These are phyloP conservation scores for Pardalotus punctatus DNA, from an alignment of 2,113 vertebrate genomes.

Conservation along the genomic window DNA sequence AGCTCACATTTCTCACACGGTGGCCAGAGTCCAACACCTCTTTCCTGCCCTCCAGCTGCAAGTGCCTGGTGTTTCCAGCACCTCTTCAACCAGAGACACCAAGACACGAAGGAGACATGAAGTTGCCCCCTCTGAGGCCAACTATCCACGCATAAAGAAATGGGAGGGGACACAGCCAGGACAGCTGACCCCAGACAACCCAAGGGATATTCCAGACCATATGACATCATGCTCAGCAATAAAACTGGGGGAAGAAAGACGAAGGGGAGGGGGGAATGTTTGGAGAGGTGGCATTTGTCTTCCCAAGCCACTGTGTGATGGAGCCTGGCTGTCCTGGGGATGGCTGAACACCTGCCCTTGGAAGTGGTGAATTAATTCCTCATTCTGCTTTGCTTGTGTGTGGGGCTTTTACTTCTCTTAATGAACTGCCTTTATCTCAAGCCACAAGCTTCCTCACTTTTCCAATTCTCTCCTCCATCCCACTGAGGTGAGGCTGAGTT, in stretches of 20 bases:
- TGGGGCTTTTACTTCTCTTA: neutral
- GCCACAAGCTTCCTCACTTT: neutral
- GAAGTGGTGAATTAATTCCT: neutral
- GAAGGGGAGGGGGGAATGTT: neutral
- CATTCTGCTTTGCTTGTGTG: neutral
- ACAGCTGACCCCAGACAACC: neutral
- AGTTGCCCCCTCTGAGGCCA: neutral
- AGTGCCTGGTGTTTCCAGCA: neutral
- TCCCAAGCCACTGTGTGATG: neutral
- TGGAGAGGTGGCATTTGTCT: neutral
- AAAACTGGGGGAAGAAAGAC: neutral
- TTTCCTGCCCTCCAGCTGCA: neutral
- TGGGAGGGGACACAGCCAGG: neutral
- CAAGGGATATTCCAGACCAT: neutral
- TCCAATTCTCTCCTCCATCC: neutral
- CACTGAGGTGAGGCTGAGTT: neutral
- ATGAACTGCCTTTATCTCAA: neutral
- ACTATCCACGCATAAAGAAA: neutral
- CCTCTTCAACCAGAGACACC: neutral
- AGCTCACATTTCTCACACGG: neutral
- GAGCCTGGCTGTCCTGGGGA: neutral
- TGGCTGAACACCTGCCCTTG: neutral
- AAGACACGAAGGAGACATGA: neutral
- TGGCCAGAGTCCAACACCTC: neutral
- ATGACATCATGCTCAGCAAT: neutral